Percentiles rank a stretch among this genome's conserved stretches.
Evolutionary conservation across 2,113 vertebrate species (phyloP).

Genomic region (Anguilla japonica): DNA sequence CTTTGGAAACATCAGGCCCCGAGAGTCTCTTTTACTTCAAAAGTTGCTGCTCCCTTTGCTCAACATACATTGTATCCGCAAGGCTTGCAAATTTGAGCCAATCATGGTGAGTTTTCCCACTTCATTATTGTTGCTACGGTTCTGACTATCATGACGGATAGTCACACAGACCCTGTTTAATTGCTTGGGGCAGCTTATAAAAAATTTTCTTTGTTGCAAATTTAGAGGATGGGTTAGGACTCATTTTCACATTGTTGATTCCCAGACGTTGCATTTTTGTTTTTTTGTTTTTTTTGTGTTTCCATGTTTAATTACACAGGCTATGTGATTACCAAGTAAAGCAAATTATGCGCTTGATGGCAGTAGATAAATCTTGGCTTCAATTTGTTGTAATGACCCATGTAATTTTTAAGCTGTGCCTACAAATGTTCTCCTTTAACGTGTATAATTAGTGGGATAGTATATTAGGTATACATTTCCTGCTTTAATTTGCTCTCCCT

Average conservation of each 20-base stretch:
- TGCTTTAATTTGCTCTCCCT: slow-evolving; percentile 72
- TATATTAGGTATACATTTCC: slow-evolving; percentile 73
- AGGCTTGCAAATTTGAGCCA: slow-evolving; percentile 10
- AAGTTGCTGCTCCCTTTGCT: slow-evolving; percentile 1
- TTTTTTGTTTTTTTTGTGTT: slow-evolving; percentile 32
- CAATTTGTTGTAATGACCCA: slow-evolving; percentile 70
- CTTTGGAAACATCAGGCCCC: not conserved
- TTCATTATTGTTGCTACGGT: slow-evolving; percentile 27
- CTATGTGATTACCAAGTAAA: slow-evolving; percentile 68
- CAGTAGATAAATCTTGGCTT: slow-evolving; percentile 74
- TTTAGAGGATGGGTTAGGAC: not conserved
- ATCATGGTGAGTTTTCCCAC: not conserved
- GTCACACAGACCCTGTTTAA: slow-evolving; percentile 13
- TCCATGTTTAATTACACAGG: slow-evolving; percentile 61
- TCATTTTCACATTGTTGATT: not conserved
- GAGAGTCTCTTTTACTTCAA: not conserved
- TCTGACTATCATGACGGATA: slow-evolving; percentile 27
- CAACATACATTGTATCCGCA: slow-evolving; percentile 13
- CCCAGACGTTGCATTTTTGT: slow-evolving; percentile 17
- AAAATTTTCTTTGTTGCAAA: not conserved
- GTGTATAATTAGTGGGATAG: slow-evolving; percentile 69
- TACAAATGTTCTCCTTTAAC: slow-evolving; percentile 66
- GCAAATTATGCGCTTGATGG: slow-evolving; percentile 66
- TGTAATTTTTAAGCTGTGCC: slow-evolving; percentile 73
- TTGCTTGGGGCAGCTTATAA: slow-evolving; percentile 12